These are phyloP conservation scores for Cotesia typhae DNA, from an alignment of 1,140 invertebrate species.

Conservation along the genomic window DNA sequence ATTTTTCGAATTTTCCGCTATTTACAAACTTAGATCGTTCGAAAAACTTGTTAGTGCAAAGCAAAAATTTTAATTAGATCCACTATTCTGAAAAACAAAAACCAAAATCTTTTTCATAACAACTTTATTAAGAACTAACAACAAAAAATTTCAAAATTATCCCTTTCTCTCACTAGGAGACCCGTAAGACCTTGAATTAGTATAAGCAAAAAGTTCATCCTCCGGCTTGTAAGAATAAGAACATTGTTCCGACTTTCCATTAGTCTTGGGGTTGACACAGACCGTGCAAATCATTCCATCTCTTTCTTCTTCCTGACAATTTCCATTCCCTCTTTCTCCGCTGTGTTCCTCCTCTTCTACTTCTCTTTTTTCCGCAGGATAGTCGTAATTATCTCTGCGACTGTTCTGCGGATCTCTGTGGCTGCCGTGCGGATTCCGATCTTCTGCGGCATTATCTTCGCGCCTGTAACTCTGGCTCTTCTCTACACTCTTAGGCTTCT, in stretches of 20 bases:
- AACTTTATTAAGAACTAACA: too few species aligned
- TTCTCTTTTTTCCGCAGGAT: slow-evolving; percentile 46
- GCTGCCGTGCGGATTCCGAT: slow-evolving; percentile 33
- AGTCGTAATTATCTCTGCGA: too few species aligned
- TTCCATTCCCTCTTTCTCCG: slow-evolving; percentile 7
- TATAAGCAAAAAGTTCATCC: slow-evolving; percentile 74
- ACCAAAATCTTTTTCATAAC: too few species aligned
- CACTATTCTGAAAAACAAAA: too few species aligned
- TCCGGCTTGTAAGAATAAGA: slow-evolving; percentile 74
- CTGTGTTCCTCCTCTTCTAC: slow-evolving; percentile 65
- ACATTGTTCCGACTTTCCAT: slow-evolving; percentile 78
- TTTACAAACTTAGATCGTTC: too few species aligned
- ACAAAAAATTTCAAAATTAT: too few species aligned
- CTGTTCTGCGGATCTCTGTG: too few species aligned
- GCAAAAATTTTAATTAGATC: too few species aligned
- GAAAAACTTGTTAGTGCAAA: too few species aligned
- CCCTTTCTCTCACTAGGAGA: slow-evolving; percentile 35
- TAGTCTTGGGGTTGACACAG: slow-evolving; percentile 75
- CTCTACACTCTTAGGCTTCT: slow-evolving; percentile 1
- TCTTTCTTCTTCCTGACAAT: slow-evolving; percentile 21
- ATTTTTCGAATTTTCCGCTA: too few species aligned
- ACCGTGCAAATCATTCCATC: slow-evolving; percentile 74
- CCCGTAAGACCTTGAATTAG: slow-evolving; percentile 53
- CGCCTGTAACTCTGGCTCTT: slow-evolving; percentile 24
- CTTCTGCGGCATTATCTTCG: slow-evolving; percentile 46